Evolutionary conservation across 2,113 vertebrate species (phyloP).

Genomic region (Nannobrachium achirus): DNA sequence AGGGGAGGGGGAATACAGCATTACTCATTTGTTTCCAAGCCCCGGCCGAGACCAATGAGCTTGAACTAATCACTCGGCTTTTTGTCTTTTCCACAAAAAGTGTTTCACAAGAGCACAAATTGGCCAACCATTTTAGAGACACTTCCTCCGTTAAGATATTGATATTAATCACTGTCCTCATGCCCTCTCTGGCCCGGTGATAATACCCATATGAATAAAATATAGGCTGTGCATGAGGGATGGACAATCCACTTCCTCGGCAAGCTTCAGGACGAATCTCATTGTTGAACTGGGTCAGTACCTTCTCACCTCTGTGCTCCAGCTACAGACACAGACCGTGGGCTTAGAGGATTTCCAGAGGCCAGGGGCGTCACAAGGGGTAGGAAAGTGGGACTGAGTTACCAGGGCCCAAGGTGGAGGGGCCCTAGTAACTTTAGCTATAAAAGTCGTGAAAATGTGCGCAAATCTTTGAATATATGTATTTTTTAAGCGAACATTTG

Average conservation of each 20-base stretch:
- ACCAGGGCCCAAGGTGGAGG: too few relatives aligned
- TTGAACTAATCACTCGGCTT: slow-evolving; percentile 58
- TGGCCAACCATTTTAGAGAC: slow-evolving; percentile 48
- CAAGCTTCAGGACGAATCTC: slow-evolving; percentile 45
- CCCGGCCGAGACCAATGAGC: slow-evolving; percentile 53
- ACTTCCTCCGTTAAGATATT: slow-evolving; percentile 54
- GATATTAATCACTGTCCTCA: slow-evolving; percentile 57
- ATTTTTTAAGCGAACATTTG: too few relatives aligned
- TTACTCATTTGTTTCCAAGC: slow-evolving; percentile 61
- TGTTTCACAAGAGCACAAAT: slow-evolving; percentile 55
- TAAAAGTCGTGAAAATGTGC: too few relatives aligned
- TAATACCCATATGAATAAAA: slow-evolving; percentile 74
- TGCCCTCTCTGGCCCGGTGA: slow-evolving; percentile 24
- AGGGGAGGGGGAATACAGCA: slow-evolving; percentile 28
- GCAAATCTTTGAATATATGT: too few relatives aligned
- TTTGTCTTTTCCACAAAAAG: slow-evolving; percentile 53
- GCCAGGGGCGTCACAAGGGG: too few relatives aligned
- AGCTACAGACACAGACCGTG: slow-evolving; percentile 53
- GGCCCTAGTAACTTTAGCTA: too few relatives aligned
- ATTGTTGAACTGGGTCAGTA: slow-evolving; percentile 66
- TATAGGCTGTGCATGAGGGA: slow-evolving; percentile 47
- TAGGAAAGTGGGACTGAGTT: too few relatives aligned
- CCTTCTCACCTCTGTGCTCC: slow-evolving; percentile 56
- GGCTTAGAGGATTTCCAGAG: slow-evolving; percentile 20
- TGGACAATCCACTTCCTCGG: slow-evolving; percentile 8